Evolutionary conservation across 2,113 vertebrate species (phyloP).

Genomic region (Ascaphus truei): DNA sequence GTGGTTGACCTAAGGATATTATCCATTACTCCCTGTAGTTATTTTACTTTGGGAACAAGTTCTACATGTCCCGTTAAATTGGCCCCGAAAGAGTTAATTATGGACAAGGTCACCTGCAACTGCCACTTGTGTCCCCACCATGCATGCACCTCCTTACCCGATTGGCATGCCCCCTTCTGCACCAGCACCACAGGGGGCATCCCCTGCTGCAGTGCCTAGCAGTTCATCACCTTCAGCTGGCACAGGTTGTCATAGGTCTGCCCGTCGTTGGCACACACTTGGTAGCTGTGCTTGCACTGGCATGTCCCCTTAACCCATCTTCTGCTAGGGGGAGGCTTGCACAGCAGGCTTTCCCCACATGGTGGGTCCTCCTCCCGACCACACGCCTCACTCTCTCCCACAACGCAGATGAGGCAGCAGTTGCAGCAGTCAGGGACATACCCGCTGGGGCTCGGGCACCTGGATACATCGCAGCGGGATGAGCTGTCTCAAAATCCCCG

Average conservation of each 20-base stretch:
- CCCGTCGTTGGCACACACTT: constrained; percentile 84
- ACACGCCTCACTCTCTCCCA: constrained; percentile 74
- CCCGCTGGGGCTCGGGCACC: constrained; percentile 76
- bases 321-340: constrained; percentile 55
- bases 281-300: constrained; percentile 65
- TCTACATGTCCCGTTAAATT: too few species aligned
- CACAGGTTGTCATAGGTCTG: constrained; percentile 77
- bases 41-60: too few species aligned
- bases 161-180: constrained; percentile 73
- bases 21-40: too few species aligned
- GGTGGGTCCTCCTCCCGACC: constrained; percentile 67
- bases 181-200: constrained; percentile 59
- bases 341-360: constrained; percentile 79
- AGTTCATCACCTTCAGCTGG: constrained; percentile 70
- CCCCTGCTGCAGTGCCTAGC: constrained; percentile 67
- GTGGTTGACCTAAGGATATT: too few species aligned
- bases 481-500: too few species aligned
- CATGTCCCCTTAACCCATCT: constrained; percentile 65
- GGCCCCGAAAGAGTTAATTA: too few species aligned
- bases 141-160: constrained; percentile 63
- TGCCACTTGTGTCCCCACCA: too few species aligned
- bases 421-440: constrained; percentile 78
- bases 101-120: too few species aligned
- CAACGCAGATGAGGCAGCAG: constrained; percentile 84
- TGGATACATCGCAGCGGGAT: constrained; percentile 73